These are phyloP conservation scores for Cossypha caffra DNA, from an alignment of 2,797 vertebrate genomes.

Conservation along the genomic window DNA sequence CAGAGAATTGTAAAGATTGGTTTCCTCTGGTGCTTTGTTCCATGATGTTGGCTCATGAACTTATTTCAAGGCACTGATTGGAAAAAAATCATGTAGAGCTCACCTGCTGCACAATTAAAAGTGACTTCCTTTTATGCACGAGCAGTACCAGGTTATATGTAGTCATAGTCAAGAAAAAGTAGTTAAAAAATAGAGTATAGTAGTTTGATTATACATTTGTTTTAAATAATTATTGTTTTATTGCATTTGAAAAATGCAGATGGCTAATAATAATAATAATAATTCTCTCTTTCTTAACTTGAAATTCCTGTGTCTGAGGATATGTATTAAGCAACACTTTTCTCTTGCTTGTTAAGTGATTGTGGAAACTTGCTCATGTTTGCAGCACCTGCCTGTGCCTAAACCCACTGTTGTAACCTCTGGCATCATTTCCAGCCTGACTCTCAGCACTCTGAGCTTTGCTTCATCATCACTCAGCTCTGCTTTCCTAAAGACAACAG, in stretches of 20 bases:
- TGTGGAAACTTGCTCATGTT: neutral
- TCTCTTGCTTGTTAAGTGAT: neutral
- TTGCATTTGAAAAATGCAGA: neutral
- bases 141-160: neutral
- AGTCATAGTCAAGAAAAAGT: neutral
- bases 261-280: neutral
- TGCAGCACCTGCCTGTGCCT: neutral
- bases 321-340: neutral
- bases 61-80: neutral
- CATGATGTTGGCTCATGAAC: neutral
- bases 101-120: neutral
- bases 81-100: neutral
- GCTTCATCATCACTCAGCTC: neutral
- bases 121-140: neutral
- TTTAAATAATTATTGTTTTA: neutral
- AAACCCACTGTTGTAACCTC: neutral
- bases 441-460: neutral
- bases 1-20: neutral
- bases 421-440: neutral
- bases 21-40: neutral
- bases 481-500: neutral
- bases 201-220: neutral
- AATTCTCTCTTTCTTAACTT: neutral
- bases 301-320: neutral
- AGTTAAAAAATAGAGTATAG: rapidly evolving